Percentiles rank a stretch among this genome's conserved stretches.
Conservation (phyloP, 2,113 vertebrate species). For the Cervus canadensis region DNA sequence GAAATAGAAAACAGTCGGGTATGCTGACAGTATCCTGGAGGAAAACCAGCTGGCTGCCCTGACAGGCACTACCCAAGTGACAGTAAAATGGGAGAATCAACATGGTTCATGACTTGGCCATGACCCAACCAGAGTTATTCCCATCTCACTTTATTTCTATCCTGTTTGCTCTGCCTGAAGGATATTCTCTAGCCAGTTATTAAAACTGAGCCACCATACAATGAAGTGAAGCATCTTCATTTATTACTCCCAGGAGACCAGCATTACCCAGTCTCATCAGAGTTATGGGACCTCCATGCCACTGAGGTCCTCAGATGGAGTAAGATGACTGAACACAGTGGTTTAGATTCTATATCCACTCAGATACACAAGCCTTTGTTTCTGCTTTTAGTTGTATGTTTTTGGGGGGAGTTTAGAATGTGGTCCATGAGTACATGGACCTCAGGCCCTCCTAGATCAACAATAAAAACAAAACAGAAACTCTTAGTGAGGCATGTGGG, state of each 20-base stretch:
- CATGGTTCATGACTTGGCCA: conserved; percentile 19
- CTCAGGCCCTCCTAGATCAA: not conserved
- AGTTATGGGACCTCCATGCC: not conserved
- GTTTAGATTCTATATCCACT: not conserved
- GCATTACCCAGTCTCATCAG: not conserved
- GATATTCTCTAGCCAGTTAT: conserved; percentile 20
- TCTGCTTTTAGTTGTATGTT: not conserved
- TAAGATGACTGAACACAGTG: not conserved
- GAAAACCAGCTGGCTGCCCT: not conserved
- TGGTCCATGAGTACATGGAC: not conserved
- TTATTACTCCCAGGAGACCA: conserved; percentile 16
- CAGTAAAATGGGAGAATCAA: not conserved
- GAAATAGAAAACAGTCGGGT: not conserved
- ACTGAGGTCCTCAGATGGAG: not conserved
- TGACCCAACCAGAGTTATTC: not conserved
- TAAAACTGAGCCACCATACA: conserved; percentile 3
- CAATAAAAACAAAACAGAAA: not conserved
- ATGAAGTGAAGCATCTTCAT: conserved; percentile 1
- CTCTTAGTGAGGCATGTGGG: not conserved
- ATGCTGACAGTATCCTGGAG: not conserved
- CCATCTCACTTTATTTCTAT: conserved; percentile 20
- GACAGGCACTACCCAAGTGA: not conserved
- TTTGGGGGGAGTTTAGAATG: accelerated
- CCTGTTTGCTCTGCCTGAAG: conserved; percentile 4
- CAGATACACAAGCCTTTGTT: not conserved